Percentiles rank a stretch among this genome's conserved stretches.
Evolutionary conservation across 2,888 invertebrate species (phyloP).

Genomic region (Eristalinus sepulchralis): DNA sequence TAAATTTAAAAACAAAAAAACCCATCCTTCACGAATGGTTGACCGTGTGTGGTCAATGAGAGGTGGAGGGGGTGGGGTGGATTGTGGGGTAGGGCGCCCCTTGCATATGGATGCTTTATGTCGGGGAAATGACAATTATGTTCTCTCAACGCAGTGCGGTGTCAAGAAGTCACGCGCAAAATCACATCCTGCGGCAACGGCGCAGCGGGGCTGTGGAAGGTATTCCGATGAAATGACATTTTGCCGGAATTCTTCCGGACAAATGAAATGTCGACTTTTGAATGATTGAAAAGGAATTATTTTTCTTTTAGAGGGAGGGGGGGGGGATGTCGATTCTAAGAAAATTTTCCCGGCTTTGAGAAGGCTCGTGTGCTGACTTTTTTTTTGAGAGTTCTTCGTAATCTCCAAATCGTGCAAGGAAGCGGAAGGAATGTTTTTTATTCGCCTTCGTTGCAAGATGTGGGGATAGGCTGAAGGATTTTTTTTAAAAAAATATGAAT

Average conservation of each 20-base stretch:
- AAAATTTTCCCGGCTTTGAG: neutral
- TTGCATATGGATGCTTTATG: neutral
- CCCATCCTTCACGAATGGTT: neutral
- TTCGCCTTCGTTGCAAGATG: no score
- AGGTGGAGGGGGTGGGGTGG: no score
- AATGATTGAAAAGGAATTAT: neutral
- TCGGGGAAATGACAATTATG: neutral
- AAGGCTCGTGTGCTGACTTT: neutral
- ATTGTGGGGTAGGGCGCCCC: neutral
- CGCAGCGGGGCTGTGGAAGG: neutral
- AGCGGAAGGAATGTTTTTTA: neutral
- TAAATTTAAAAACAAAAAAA: conserved; percentile 46
- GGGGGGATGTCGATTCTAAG: neutral
- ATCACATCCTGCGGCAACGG: neutral
- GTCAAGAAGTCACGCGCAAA: neutral
- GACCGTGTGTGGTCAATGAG: no score
- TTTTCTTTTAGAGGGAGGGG: no score
- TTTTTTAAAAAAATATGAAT: no score
- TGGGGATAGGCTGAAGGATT: no score
- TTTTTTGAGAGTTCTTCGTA: neutral
- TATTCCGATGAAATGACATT: neutral
- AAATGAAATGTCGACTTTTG: neutral
- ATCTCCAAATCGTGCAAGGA: neutral
- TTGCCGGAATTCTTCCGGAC: neutral
- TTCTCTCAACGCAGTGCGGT: neutral